Evolutionary conservation across 1,140 invertebrate genomes (phyloP).

Genomic region (Trichonephila inaurata): DNA sequence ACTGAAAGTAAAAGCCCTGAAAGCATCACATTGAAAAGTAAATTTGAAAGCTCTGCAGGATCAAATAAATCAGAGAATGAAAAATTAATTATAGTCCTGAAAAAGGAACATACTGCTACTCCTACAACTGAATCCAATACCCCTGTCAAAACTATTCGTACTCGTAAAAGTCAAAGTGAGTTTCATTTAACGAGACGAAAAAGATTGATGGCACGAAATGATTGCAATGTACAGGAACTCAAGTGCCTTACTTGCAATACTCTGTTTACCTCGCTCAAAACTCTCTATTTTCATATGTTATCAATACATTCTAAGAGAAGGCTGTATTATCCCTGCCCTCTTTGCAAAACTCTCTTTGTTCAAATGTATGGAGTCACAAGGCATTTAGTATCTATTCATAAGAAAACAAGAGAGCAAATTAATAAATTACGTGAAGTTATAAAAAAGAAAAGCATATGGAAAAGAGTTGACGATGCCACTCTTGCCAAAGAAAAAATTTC

Average conservation of each 20-base stretch:
- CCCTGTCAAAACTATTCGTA: neutral
- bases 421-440: constrained; percentile 79
- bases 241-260: constrained; percentile 79
- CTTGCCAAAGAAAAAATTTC: neutral
- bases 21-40: neutral
- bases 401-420: constrained; percentile 79
- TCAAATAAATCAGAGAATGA: constrained; percentile 35
- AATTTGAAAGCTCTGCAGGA: constrained; percentile 24
- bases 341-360: constrained; percentile 80
- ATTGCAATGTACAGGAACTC: constrained; percentile 72
- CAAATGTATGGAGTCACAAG: constrained; percentile 80
- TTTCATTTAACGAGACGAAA: constrained; percentile 67
- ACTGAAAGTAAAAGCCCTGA: constrained; percentile 11
- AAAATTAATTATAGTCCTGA: constrained; percentile 64
- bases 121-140: neutral
- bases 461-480: constrained; percentile 63
- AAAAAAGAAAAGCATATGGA: constrained; percentile 76
- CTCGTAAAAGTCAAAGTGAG: constrained; percentile 11
- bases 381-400: constrained; percentile 80
- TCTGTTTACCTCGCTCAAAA: constrained; percentile 79
- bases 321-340: constrained; percentile 80
- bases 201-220: constrained; percentile 44
- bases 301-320: constrained; percentile 79
- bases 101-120: constrained; percentile 4
- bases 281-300: constrained; percentile 80